A percentile compares a stretch with the other conserved stretches of the same genome.
phyloP scores from a whole-genome alignment of 2,113 vertebrate species.

The Toxotes jaculatrix region DNA sequence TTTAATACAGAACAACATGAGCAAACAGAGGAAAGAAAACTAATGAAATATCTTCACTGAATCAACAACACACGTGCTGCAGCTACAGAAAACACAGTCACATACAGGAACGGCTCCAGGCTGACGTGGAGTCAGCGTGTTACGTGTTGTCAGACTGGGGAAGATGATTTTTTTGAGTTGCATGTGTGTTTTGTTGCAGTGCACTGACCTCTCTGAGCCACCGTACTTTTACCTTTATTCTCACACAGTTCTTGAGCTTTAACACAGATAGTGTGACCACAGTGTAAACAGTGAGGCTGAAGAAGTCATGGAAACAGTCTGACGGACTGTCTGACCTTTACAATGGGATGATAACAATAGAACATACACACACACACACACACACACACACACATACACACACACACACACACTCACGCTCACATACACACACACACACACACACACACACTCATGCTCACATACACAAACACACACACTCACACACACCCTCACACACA shows the following conservation, averaged over 20 bases:
- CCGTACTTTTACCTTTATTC: neutral
- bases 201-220: neutral
- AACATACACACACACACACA: slow-evolving; percentile 1
- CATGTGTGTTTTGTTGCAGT: too few relatives aligned
- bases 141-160: too few relatives aligned
- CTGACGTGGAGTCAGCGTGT: too few relatives aligned
- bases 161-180: too few relatives aligned
- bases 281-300: neutral
- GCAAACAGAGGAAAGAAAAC: too few relatives aligned
- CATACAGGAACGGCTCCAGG: too few relatives aligned
- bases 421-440: slow-evolving; percentile 2
- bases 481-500: too few relatives aligned
- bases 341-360: slow-evolving; percentile 8
- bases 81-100: too few relatives aligned
- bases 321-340: slow-evolving; percentile 54
- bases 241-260: neutral
- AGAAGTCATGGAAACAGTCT: slow-evolving; percentile 5
- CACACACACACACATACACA: slow-evolving; percentile 15
- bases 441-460: slow-evolving; percentile 6
- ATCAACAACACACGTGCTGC: too few relatives aligned
- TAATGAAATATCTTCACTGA: too few relatives aligned
- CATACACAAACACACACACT: neutral
- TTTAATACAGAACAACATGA: too few relatives aligned
- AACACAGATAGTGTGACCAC: neutral
- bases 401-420: slow-evolving; percentile 15